phyloP scores from a whole-genome alignment of 2,888 invertebrate genomes.

The Drosophila lacicola region DNA sequence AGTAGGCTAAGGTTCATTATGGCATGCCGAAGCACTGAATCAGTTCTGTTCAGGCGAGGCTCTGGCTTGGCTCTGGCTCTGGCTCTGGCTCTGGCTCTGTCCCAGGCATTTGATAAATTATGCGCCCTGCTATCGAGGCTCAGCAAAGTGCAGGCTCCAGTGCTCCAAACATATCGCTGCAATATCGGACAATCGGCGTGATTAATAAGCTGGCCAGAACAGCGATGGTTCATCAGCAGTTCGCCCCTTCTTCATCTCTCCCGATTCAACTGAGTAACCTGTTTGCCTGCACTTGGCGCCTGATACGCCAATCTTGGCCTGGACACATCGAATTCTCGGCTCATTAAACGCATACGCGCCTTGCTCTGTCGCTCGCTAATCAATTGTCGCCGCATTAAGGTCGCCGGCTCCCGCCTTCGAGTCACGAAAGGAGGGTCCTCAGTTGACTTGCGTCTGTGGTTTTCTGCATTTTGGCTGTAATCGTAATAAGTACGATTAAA shows the following conservation, averaged over 20 bases:
- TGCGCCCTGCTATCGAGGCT: conserved; percentile 59
- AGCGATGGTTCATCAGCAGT: conserved; percentile 28
- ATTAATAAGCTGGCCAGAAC: conserved; percentile 67
- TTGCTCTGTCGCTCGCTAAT: conserved; percentile 72
- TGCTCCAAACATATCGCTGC: conserved; percentile 49
- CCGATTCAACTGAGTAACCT: conserved; percentile 16
- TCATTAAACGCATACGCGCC: conserved; percentile 75
- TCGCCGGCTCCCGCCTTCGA: conserved; percentile 43
- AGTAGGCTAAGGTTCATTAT: conserved; percentile 80
- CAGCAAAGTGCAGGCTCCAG: conserved; percentile 64
- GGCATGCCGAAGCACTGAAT: conserved; percentile 77
- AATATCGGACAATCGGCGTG: conserved; percentile 75
- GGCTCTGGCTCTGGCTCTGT: conserved; percentile 6
- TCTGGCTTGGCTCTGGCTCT: conserved; percentile 1
- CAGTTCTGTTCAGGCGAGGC: conserved; percentile 37
- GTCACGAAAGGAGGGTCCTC: background rate
- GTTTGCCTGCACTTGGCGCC: conserved; percentile 39
- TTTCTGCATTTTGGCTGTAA: background rate
- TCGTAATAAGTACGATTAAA: background rate
- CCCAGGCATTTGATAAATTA: conserved; percentile 67
- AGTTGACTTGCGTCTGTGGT: background rate
- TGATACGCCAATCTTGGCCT: conserved; percentile 10
- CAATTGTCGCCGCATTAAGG: conserved; percentile 77
- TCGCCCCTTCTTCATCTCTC: background rate
- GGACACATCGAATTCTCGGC: conserved; percentile 29